Conservation (phyloP, 2,113 vertebrate species). For the Diglossa brunneiventris region DNA sequence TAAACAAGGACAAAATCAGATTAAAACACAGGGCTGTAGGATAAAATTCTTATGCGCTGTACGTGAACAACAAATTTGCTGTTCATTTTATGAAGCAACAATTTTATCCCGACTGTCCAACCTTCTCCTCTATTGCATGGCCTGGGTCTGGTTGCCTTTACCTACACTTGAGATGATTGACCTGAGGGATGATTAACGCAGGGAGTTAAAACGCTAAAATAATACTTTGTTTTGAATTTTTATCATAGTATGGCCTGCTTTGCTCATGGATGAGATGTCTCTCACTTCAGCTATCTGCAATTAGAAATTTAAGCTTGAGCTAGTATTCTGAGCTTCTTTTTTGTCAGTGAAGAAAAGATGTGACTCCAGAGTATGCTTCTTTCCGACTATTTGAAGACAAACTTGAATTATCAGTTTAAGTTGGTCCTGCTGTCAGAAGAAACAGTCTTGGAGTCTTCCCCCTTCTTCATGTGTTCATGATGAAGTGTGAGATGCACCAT, state of each 20-base stretch:
- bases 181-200: too few relatives aligned
- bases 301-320: background rate
- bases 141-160: background rate
- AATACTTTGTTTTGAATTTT: background rate
- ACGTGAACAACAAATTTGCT: background rate
- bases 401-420: background rate
- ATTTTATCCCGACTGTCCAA: background rate
- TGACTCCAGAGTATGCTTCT: background rate
- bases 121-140: background rate
- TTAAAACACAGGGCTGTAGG: background rate
- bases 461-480: background rate
- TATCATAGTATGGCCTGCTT: background rate
- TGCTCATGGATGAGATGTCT: background rate
- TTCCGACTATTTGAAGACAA: background rate
- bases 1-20: background rate
- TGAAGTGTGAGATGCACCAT: background rate
- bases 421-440: background rate
- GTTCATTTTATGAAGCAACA: background rate
- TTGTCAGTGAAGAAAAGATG: background rate
- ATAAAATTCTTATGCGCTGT: background rate
- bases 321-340: background rate
- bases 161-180: background rate
- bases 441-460: background rate
- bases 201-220: background rate
- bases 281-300: background rate